Base-by-base conservation (phyloP, 2,888 invertebrate species). In the Lepas anatifera region DNA sequence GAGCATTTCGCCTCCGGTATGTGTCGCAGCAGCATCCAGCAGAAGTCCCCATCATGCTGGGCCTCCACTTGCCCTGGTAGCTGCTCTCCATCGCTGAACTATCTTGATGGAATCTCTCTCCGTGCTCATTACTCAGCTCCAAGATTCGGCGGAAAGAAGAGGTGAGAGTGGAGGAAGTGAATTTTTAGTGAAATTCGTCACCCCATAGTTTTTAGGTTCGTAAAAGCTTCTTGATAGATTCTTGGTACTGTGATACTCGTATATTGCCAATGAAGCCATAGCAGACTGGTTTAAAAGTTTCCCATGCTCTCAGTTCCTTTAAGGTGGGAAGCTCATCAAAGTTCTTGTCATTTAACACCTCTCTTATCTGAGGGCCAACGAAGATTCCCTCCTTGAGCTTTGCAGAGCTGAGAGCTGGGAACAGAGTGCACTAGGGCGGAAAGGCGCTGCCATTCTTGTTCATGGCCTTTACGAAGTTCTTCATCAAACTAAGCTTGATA, bases 1-100 rank as follows among this genome's bases (percentile, higher is more conserved):
- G 18, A 46, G 66, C 64, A 68, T 27, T 70, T 71, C 69, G 64
- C 71, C 69, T 69, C 71, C 48, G 67, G 69, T 22, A 69, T 71
- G 69, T 71, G 68, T 58, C 68, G 63, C 63, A 37, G 37, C 68
- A 70, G 52, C 67, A 71, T 64, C 48, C 46, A 71, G 71, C 66
- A 71, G 32, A 71, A 64, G 66, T 66, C 18, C 46, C 67, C 69
- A 71, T 70, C 68, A 35, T 72, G 48, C 63, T 70, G 66, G 68
- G 48, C 22, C 63, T 68, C 68, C 63, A 71, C n/a, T 70, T 68
- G 52, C 68, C 39, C 70, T 71, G 68, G n/a, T 72, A 70, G 46
- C 39, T 64, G 6, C 43, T 68, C 43, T 43, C 43, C 43, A 43
- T 43, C 43, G 10, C 16, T n/a, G 18, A 18, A 2, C 25, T 6